Conservation (phyloP, 2,113 vertebrate genomes). For the Aspidoscelis tigris region DNA sequence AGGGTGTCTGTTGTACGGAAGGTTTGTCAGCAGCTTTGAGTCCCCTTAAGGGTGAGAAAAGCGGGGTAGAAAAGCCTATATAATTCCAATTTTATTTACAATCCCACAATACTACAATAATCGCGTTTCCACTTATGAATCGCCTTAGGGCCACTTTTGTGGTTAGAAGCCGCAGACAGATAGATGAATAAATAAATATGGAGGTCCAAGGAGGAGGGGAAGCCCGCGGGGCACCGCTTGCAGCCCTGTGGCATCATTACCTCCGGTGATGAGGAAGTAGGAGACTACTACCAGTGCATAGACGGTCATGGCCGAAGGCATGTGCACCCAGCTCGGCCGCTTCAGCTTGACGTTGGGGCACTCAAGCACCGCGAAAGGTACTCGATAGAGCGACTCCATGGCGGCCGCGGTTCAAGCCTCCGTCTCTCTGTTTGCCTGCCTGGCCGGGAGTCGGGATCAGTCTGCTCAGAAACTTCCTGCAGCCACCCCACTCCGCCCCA, state of each 20-base stretch:
- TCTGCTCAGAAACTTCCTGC: fast-evolving
- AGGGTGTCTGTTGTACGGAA: too few relatives aligned
- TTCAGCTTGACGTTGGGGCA: conserved; percentile 97
- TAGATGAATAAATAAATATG: background rate
- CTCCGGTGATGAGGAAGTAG: conserved; percentile 99
- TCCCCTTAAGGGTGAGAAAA: too few relatives aligned
- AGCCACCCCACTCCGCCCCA: background rate
- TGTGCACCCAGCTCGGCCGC: conserved; percentile 95
- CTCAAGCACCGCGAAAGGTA: conserved; percentile 92
- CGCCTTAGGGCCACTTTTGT: too few relatives aligned
- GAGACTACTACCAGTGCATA: conserved; percentile 96
- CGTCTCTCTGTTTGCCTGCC: too few relatives aligned
- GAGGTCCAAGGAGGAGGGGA: background rate
- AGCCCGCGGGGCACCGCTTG: background rate
- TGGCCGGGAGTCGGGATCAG: background rate
- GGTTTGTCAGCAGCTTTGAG: too few relatives aligned
- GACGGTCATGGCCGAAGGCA: conserved; percentile 98
- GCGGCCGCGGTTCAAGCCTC: background rate
- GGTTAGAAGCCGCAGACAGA: too few relatives aligned
- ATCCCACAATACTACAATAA: too few relatives aligned
- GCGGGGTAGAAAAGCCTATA: too few relatives aligned
- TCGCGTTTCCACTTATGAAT: too few relatives aligned
- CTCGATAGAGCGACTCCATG: conserved; percentile 91
- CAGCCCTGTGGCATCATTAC: conserved; percentile 72
- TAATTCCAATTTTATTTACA: too few relatives aligned